A percentile compares a stretch with the other conserved stretches of the same genome.
Conservation (phyloP, 92 coral and sea anemone genomes). For the Porites rus region DNA sequence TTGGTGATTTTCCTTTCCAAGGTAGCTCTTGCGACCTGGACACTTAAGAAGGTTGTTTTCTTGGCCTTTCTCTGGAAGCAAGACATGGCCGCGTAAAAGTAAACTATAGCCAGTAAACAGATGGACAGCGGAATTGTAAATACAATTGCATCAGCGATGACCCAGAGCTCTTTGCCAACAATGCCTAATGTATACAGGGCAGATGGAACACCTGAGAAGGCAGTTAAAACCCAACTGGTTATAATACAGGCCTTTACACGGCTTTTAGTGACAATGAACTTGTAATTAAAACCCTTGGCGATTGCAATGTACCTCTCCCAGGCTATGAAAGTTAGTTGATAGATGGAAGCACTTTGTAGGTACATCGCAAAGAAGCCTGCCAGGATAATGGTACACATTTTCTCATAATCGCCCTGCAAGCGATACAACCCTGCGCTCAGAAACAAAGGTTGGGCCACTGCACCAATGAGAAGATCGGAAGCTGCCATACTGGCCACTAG, state of each 20-base stretch:
- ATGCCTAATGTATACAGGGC: background rate
- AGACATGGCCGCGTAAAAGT: too few species aligned
- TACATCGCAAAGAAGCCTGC: background rate
- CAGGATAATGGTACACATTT: background rate
- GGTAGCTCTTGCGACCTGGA: background rate
- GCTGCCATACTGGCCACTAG: slow-evolving; percentile 7
- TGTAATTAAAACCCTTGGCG: background rate
- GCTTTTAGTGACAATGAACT: background rate
- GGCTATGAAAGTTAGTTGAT: slow-evolving; percentile 10
- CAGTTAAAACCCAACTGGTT: background rate
- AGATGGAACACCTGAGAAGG: background rate
- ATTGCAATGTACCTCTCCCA: slow-evolving; percentile 26
- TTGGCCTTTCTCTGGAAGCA: background rate
- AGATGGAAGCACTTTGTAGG: background rate
- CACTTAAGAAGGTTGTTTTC: background rate
- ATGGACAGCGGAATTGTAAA: background rate
- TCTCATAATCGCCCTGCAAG: background rate
- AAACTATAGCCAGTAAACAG: background rate
- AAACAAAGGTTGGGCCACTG: background rate
- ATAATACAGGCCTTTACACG: background rate
- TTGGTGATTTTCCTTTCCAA: background rate
- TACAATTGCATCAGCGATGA: background rate
- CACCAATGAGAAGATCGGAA: background rate
- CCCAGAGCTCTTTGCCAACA: background rate
- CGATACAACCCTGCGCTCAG: slow-evolving; percentile 2